Conservation (phyloP, 2,113 vertebrate genomes). For the Anhinga rufa region DNA sequence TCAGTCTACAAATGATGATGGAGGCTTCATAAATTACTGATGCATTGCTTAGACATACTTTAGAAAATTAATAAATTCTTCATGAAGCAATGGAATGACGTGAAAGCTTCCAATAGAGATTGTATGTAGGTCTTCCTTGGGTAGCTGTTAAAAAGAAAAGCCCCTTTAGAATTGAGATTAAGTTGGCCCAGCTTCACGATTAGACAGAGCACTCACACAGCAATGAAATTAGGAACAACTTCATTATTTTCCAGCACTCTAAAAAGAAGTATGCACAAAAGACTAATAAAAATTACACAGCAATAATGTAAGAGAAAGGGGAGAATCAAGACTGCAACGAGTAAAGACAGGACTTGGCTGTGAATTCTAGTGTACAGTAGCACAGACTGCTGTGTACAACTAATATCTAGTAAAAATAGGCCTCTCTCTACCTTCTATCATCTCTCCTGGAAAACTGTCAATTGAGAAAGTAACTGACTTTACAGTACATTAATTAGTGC, state of each 20-base stretch:
- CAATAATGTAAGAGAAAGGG: not conserved
- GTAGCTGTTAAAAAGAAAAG: not conserved
- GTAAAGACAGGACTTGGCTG: not conserved
- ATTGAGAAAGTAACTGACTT: not conserved
- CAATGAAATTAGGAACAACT: not conserved
- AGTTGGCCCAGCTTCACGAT: not conserved
- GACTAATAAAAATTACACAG: not conserved
- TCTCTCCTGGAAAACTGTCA: not conserved
- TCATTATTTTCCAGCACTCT: constrained; percentile 19
- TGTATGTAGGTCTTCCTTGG: not conserved
- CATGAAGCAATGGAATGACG: not conserved
- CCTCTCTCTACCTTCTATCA: not conserved
- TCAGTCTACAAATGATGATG: constrained; percentile 1
- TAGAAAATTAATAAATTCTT: constrained; percentile 50
- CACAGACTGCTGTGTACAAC: not conserved
- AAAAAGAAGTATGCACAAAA: not conserved
- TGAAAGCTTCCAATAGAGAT: constrained; percentile 9
- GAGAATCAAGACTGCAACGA: not conserved
- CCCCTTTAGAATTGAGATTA: not conserved
- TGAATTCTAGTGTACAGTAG: not conserved
- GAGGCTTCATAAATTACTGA: constrained; percentile 46
- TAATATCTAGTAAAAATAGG: not conserved
- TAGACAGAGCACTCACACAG: not conserved
- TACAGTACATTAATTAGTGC: not conserved
- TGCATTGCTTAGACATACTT: constrained; percentile 23